phyloP scores from a whole-genome alignment of 2,113 vertebrate species.

The Parotia lawesii region DNA sequence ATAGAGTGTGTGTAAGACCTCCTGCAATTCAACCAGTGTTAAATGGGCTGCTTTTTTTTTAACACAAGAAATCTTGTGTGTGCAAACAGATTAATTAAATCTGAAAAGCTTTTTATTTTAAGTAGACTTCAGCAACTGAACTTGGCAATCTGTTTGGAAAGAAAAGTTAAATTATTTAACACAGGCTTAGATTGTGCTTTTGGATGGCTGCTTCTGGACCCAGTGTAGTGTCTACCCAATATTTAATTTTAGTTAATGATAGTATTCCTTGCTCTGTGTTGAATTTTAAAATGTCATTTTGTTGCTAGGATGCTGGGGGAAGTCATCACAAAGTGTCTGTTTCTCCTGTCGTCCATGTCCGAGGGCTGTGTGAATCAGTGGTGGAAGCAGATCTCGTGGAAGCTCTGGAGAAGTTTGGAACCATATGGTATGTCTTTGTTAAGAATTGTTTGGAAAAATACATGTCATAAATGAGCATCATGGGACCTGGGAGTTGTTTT shows the following conservation, averaged over 20 bases:
- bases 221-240: neutral
- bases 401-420: slow-evolving; percentile 91
- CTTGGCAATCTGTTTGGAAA: neutral
- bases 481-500: neutral
- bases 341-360: slow-evolving; percentile 92
- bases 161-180: neutral
- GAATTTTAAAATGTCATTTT: neutral
- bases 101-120: neutral
- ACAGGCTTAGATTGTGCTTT: neutral
- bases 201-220: neutral
- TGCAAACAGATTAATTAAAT: neutral
- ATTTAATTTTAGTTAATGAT: neutral
- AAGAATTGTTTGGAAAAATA: neutral
- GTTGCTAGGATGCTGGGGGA: slow-evolving; percentile 75
- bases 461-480: neutral
- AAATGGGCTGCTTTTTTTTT: neutral
- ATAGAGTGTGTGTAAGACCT: neutral
- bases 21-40: neutral
- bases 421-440: slow-evolving; percentile 82
- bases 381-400: slow-evolving; percentile 97
- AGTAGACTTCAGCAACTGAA: neutral
- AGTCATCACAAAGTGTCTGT: slow-evolving; percentile 89
- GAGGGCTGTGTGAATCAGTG: slow-evolving; percentile 92
- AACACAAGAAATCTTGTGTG: neutral
- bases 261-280: neutral